Evolutionary conservation across 1,140 invertebrate species (phyloP).

Genomic region (Drosophila quadrilineata): DNA sequence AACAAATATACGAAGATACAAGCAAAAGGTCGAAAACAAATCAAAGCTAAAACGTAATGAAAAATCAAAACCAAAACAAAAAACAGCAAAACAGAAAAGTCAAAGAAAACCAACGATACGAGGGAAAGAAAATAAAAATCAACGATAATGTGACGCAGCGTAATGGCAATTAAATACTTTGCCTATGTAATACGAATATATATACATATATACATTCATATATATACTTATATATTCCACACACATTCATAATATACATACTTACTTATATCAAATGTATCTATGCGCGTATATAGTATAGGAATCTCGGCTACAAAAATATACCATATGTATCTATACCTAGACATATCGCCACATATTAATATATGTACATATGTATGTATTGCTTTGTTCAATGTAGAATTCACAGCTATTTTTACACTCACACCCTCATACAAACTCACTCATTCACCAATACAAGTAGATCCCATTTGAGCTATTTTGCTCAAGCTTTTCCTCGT

Average conservation of each 20-base stretch:
- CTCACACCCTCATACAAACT: conserved; percentile 5
- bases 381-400: conserved; percentile 10
- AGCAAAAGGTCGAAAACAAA: background rate
- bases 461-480: background rate
- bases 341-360: background rate
- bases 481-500: conserved; percentile 29
- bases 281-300: background rate
- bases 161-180: conserved; percentile 67
- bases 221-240: no score
- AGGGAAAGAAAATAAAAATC: conserved; percentile 30
- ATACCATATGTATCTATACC: conserved; percentile 1
- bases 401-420: conserved; percentile 41
- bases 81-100: conserved; percentile 55
- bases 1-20: no score
- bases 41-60: conserved; percentile 21
- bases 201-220: background rate
- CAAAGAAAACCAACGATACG: conserved; percentile 22
- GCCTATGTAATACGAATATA: background rate
- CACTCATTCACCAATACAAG: no score
- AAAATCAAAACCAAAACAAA: conserved; percentile 55
- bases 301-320: background rate
- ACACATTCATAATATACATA: no score
- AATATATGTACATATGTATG: background rate
- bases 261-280: no score
- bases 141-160: conserved; percentile 48